phyloP scores from a whole-genome alignment of 2,113 vertebrate genomes.

The Scatophagus argus region DNA sequence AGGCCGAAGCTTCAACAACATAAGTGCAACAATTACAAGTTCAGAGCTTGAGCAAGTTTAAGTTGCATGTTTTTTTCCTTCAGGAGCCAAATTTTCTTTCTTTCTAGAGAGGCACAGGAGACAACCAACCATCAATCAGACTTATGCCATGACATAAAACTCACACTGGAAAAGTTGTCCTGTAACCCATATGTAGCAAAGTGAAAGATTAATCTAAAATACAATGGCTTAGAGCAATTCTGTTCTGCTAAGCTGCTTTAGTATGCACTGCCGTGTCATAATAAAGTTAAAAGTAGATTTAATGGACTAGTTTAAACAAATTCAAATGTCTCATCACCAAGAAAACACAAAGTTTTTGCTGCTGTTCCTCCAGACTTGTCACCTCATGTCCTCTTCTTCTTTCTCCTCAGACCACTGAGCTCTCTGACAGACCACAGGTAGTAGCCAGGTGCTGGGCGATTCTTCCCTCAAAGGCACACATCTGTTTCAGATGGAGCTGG shows the following conservation, averaged over 20 bases:
- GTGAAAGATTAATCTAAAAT: constrained; percentile 60
- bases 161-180: constrained; percentile 65
- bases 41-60: neutral
- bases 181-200: constrained; percentile 62
- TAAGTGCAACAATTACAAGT: neutral
- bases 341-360: constrained; percentile 65
- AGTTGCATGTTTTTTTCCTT: neutral
- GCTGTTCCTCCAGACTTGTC: constrained; percentile 49
- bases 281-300: constrained; percentile 16
- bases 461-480: constrained; percentile 82
- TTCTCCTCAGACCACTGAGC: constrained; percentile 82
- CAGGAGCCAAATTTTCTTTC: neutral
- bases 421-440: constrained; percentile 81
- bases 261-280: neutral
- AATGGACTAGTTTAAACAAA: constrained; percentile 5
- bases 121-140: constrained; percentile 58
- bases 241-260: constrained; percentile 28
- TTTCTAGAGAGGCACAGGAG: neutral
- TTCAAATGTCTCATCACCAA: constrained; percentile 46
- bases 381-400: constrained; percentile 65
- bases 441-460: constrained; percentile 76
- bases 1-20: neutral
- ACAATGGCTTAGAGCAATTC: constrained; percentile 38
- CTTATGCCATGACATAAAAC: constrained; percentile 51
- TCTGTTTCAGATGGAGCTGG: constrained; percentile 79